These are phyloP conservation scores for Thereva unica DNA, from an alignment of 2,888 invertebrate species.

Conservation along the genomic window DNA sequence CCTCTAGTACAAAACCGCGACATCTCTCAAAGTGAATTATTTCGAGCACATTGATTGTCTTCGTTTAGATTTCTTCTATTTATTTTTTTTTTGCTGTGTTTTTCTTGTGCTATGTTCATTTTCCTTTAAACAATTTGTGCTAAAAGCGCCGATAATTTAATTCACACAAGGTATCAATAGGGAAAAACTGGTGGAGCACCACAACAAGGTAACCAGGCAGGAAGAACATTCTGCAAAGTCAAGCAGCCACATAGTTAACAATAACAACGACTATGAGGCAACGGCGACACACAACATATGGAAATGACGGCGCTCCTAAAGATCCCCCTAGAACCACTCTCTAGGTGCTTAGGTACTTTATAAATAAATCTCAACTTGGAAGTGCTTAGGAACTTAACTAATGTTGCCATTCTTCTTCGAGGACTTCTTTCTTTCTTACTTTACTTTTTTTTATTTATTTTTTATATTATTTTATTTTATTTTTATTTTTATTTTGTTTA, in stretches of 20 bases:
- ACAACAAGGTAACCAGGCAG: background rate
- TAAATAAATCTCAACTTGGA: conserved; percentile 38
- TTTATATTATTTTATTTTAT: too few species aligned
- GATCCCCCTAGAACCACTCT: conserved; percentile 8
- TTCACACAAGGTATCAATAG: conserved; percentile 31
- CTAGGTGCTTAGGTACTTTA: conserved; percentile 25
- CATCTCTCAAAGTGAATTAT: too few species aligned
- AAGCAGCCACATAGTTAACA: too few species aligned
- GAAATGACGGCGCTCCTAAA: conserved; percentile 34
- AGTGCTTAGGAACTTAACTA: conserved; percentile 38
- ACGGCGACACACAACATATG: conserved; percentile 31
- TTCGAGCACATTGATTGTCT: too few species aligned
- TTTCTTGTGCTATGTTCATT: background rate
- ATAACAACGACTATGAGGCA: background rate
- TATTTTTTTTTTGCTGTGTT: too few species aligned
- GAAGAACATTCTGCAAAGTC: background rate
- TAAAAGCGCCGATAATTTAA: conserved; percentile 37
- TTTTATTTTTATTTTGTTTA: background rate
- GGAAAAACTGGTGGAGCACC: conserved; percentile 4
- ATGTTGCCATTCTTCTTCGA: conserved; percentile 39
- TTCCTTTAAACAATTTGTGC: conserved; percentile 30
- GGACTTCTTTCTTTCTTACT: background rate
- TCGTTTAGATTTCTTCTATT: too few species aligned
- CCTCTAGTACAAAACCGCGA: too few species aligned
- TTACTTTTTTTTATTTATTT: too few species aligned